phyloP scores from a whole-genome alignment of 2,888 invertebrate genomes.

The Rhagonycha fulva region DNA sequence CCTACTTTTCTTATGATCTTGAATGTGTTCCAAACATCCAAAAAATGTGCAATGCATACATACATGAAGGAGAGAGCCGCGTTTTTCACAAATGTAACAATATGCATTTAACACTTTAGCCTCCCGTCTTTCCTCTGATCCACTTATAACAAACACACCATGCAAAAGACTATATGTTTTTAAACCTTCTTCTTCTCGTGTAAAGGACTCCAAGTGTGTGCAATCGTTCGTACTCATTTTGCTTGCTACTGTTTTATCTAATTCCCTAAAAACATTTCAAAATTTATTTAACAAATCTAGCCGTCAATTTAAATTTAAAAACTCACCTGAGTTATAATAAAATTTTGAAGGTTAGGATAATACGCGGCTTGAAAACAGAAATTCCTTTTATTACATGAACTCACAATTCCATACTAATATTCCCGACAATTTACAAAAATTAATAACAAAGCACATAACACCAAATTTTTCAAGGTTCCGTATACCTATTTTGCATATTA shows the following conservation, averaged over 20 bases:
- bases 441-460: no score
- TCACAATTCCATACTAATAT: no score
- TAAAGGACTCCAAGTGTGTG: conserved; percentile 79
- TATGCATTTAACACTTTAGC: conserved; percentile 57
- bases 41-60: conserved; percentile 92
- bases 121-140: conserved; percentile 77
- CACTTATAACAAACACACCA: conserved; percentile 83
- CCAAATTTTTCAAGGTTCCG: no score
- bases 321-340: not conserved
- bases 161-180: conserved; percentile 69
- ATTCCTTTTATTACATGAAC: not conserved
- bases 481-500: no score
- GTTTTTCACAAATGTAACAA: conserved; percentile 81
- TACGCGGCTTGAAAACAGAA: not conserved
- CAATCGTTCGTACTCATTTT: conserved; percentile 73
- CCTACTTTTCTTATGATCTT: conserved; percentile 80
- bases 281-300: not conserved
- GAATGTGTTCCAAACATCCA: conserved; percentile 89
- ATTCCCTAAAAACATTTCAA: not conserved
- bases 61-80: conserved; percentile 80
- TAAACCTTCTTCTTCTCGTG: conserved; percentile 69
- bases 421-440: no score
- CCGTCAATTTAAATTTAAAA: not conserved
- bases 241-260: not conserved
- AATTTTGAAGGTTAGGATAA: not conserved